These are phyloP conservation scores for Smutsia temminckii DNA, from an alignment of 2,797 vertebrate species.

Conservation along the genomic window DNA sequence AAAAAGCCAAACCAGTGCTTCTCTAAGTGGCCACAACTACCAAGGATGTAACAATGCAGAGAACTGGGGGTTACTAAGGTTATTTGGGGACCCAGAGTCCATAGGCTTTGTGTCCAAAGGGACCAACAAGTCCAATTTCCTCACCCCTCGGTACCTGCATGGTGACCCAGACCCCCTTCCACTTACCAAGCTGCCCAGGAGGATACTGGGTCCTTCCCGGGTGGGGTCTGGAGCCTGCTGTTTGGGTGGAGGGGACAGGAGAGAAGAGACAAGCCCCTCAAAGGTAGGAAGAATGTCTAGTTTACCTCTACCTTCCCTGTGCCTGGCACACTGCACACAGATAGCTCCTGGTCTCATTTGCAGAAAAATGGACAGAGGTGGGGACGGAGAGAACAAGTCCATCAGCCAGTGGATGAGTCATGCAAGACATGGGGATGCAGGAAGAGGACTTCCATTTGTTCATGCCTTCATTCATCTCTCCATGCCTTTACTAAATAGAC, in stretches of 20 bases:
- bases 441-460: not conserved
- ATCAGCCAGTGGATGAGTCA: fast-evolving
- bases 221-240: not conserved
- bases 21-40: not conserved
- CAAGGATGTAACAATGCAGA: not conserved
- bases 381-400: too few relatives aligned
- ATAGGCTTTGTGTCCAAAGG: not conserved
- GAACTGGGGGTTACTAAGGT: not conserved
- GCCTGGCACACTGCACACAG: not conserved
- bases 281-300: not conserved
- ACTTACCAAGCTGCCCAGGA: not conserved
- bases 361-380: fast-evolving
- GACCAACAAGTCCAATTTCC: not conserved
- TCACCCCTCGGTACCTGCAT: not conserved
- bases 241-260: not conserved
- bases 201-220: not conserved
- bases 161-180: not conserved
- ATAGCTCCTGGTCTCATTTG: not conserved
- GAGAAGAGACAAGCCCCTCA: not conserved
- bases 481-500: not conserved
- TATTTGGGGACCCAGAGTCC: not conserved
- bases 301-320: not conserved
- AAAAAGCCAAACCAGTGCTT: not conserved
- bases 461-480: not conserved
- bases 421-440: fast-evolving